Evolutionary conservation across 2,888 invertebrate species (phyloP).

Genomic region (Heliconius hortense): DNA sequence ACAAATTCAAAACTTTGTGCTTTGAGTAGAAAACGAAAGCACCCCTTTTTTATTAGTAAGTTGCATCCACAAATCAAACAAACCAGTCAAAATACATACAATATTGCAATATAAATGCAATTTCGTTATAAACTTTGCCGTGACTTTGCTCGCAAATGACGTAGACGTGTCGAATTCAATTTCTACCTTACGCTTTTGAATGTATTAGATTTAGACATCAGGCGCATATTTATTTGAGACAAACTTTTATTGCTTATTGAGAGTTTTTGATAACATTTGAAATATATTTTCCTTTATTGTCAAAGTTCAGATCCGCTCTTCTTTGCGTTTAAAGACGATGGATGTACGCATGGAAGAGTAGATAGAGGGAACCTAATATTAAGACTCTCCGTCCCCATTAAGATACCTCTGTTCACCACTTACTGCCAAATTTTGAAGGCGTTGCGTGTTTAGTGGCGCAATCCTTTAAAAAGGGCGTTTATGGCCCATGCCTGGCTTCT

Average conservation of each 20-base stretch:
- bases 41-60: not conserved
- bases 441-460: no score
- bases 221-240: conserved; percentile 19
- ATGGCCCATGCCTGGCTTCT: no score
- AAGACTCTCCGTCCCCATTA: not conserved
- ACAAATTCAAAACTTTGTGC: no score
- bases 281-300: conserved; percentile 7
- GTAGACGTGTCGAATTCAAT: conserved; percentile 19
- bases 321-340: not conserved
- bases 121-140: conserved; percentile 10
- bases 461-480: no score
- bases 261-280: not conserved
- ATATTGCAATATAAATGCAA: conserved; percentile 16
- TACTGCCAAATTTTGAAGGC: no score
- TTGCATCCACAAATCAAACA: not conserved
- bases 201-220: conserved; percentile 23
- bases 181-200: conserved; percentile 10
- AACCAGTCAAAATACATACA: conserved; percentile 1
- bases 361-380: not conserved
- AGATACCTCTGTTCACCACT: not conserved
- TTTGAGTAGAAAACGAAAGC: not conserved
- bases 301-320: not conserved
- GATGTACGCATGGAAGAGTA: no score
- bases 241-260: conserved; percentile 22
- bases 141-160: conserved; percentile 21